Base-by-base conservation (phyloP, 2,113 vertebrate species). In the Lates calcarifer region DNA sequence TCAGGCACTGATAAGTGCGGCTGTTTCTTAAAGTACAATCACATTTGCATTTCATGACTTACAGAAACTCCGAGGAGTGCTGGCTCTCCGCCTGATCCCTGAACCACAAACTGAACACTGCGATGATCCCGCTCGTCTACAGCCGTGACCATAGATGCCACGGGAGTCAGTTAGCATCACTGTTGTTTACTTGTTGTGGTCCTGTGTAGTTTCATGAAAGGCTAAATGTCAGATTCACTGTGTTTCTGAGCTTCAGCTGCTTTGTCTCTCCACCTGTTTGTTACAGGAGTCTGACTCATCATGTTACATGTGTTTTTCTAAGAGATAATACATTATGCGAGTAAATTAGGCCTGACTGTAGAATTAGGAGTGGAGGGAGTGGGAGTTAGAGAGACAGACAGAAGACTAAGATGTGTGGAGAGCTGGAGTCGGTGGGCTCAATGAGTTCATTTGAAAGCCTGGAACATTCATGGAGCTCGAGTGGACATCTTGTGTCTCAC, bases 401-500 rank as follows among this genome's bases (percentile, higher is more conserved):
- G n/a, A 63, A 81, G 28, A 72, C 15, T 51, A 58, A 67, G 61
- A 57, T 17, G 18, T 61, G 51, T 37, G 33, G 5, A 63, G 51
- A 71, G 74, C 61, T 69, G 65, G 33, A 70, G 29, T 74, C 51
- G 26, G 68, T 39, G 39, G 28, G 43, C 37, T 84, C 9, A 77
- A 78, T 79, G 68, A 90, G 86, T 62, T 85, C 62, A 74, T 81
- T 72, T 82, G 41, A 83, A 88, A 82, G 74, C 51, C 66, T 67
- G 49, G 31, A 77, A 68, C 66, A 81, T 82, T 81, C 28, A 77
- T 77, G 73, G 67, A 55, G 77, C 68, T 81, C 22, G 3, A 89
- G 76, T 85, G 81, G 82, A 83, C 84, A 88, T 88, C 68, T 79
- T 86, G 62, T 84, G 70, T 62, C 57, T 78, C 37, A 75, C 81